phyloP scores from a whole-genome alignment of 1,140 invertebrate species.

The Atta colombica region DNA sequence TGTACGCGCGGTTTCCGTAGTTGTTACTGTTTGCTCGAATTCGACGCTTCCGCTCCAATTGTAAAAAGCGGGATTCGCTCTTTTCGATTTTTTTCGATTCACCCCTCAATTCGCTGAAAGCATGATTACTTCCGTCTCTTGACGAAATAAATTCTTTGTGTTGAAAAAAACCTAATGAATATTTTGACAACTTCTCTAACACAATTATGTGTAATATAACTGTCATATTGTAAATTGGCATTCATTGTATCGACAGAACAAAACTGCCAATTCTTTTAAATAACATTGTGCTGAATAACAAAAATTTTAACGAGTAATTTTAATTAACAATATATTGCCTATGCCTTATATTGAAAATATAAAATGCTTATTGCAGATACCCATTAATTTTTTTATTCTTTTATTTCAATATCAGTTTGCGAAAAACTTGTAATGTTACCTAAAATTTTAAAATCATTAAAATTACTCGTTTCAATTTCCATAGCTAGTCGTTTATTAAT shows the following conservation, averaged over 20 bases:
- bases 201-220: neutral
- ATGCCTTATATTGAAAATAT: neutral
- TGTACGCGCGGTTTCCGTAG: constrained; percentile 44
- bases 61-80: constrained; percentile 54
- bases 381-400: neutral
- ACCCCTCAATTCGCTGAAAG: constrained; percentile 23
- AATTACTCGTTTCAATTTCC: constrained; percentile 3
- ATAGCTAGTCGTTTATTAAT: neutral
- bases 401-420: neutral
- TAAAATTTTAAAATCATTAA: neutral
- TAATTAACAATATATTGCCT: neutral
- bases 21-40: constrained; percentile 54
- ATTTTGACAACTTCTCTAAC: neutral
- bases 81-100: constrained; percentile 46
- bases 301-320: neutral
- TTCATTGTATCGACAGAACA: neutral
- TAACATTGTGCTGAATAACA: too few relatives aligned
- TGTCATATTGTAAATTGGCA: constrained; percentile 21
- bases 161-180: neutral
- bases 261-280: neutral
- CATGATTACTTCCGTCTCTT: constrained; percentile 3
- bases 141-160: neutral
- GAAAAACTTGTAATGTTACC: neutral
- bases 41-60: constrained; percentile 55
- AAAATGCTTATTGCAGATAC: neutral